Evolutionary conservation across 2,797 vertebrate genomes (phyloP).

Genomic region (Caiman crocodilus): DNA sequence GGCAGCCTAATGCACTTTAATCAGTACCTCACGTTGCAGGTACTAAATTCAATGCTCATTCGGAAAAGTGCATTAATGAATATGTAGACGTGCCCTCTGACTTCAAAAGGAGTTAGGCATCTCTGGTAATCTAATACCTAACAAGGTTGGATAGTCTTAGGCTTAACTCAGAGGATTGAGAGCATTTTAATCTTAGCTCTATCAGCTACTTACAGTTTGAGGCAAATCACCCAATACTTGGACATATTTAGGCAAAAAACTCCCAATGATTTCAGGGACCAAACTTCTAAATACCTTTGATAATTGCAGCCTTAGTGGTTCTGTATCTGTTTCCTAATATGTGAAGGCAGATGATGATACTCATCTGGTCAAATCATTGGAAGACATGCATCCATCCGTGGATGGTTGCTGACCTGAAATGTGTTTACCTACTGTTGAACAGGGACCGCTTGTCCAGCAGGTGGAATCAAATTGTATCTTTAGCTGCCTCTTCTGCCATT

Average conservation of each 20-base stretch:
- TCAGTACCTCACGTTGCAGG: too few species aligned
- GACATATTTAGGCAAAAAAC: too few species aligned
- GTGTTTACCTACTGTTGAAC: background rate
- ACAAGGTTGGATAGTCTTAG: background rate
- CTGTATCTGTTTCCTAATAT: background rate
- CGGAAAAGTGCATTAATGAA: too few species aligned
- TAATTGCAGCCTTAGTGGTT: background rate
- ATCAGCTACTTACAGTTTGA: background rate
- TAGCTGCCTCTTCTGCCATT: background rate
- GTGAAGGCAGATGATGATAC: background rate
- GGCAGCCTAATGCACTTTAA: too few species aligned
- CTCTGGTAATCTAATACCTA: background rate
- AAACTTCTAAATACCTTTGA: too few species aligned
- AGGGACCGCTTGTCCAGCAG: background rate
- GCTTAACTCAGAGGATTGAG: background rate
- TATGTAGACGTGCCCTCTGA: too few species aligned
- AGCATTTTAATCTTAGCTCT: background rate
- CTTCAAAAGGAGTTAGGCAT: too few species aligned
- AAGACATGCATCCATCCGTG: background rate
- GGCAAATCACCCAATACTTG: background rate
- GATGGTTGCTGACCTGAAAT: background rate
- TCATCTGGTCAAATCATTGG: background rate
- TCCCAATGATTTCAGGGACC: too few species aligned
- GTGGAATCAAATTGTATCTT: background rate
- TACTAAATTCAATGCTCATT: too few species aligned